A percentile compares a stretch with the other conserved stretches of the same genome.
Conservation (phyloP, 1,140 invertebrate species). For the Diorhabda sublineata region DNA sequence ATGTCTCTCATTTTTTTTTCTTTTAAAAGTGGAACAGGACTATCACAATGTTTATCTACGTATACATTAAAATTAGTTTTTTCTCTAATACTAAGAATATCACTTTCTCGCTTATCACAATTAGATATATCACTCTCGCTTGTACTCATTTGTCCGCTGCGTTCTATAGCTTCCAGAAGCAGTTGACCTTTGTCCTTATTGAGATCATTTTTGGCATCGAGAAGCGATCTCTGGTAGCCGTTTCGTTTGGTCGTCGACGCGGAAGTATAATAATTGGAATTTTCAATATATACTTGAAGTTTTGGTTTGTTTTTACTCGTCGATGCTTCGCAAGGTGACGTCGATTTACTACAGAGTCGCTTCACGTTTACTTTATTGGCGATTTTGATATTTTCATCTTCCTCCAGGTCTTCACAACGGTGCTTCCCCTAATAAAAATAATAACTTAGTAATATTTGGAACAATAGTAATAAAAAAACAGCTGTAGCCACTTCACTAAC, state of each 20-base stretch:
- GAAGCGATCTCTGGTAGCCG: not conserved
- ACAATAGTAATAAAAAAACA: too few species aligned
- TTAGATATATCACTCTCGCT: constrained; percentile 39
- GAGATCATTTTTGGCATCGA: constrained; percentile 37
- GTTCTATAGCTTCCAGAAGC: constrained; percentile 52
- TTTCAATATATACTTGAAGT: constrained; percentile 8
- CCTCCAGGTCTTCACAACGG: constrained; percentile 42
- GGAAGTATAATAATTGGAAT: constrained; percentile 1
- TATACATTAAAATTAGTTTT: constrained; percentile 38
- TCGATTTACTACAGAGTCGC: constrained; percentile 32
- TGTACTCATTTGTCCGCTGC: constrained; percentile 36
- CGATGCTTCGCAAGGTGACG: constrained; percentile 10
- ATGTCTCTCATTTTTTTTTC: constrained; percentile 30
- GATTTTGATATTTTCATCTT: constrained; percentile 26
- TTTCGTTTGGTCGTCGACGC: not conserved
- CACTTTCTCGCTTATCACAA: constrained; percentile 45
- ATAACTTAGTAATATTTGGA: too few species aligned
- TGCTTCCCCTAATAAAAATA: constrained; percentile 52
- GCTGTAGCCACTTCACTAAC: too few species aligned
- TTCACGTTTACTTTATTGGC: constrained; percentile 31
- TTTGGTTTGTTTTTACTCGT: constrained; percentile 22
- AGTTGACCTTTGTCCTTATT: constrained; percentile 51
- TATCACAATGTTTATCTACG: constrained; percentile 43
- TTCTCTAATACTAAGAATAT: constrained; percentile 42
- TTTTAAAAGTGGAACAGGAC: constrained; percentile 27